A percentile compares a stretch with the other conserved stretches of the same genome.
These are phyloP conservation scores for Electrona antarctica DNA, from an alignment of 2,113 vertebrate genomes.

Conservation along the genomic window DNA sequence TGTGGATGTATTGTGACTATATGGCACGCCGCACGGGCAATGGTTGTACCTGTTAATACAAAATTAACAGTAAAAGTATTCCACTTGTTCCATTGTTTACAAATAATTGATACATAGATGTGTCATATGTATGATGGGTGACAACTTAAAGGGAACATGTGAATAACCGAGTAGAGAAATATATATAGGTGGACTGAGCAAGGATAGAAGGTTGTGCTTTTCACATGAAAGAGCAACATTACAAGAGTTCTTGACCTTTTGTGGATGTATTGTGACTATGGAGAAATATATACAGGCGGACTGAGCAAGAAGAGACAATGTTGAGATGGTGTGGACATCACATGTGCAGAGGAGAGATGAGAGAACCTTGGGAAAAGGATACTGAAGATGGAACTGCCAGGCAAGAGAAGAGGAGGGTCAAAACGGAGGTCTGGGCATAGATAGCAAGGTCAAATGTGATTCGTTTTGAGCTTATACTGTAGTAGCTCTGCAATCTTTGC, in stretches of 20 bases:
- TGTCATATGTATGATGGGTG: background rate
- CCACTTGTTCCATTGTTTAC: background rate
- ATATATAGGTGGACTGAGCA: too few species aligned
- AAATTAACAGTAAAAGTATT: background rate
- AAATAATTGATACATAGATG: background rate
- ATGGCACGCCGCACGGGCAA: background rate
- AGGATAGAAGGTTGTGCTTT: constrained; percentile 33
- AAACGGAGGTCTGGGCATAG: too few species aligned
- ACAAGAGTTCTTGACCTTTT: constrained; percentile 57
- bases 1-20: constrained; percentile 32
- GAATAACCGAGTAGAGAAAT: too few species aligned
- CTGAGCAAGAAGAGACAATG: background rate
- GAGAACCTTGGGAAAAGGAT: too few species aligned
- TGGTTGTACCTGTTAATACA: constrained; percentile 20
- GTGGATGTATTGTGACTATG: constrained; percentile 30
- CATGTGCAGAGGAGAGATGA: too few species aligned
- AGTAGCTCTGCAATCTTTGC: too few species aligned
- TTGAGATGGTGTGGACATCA: too few species aligned
- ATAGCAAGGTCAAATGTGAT: too few species aligned
- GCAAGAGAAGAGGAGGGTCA: too few species aligned
- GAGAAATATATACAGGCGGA: too few species aligned
- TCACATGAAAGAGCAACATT: constrained; percentile 32
- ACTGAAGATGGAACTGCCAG: too few species aligned
- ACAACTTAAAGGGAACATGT: background rate
- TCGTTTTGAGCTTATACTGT: too few species aligned